phyloP scores from a whole-genome alignment of 2,797 vertebrate genomes.

The Leptatherina wallacei region DNA sequence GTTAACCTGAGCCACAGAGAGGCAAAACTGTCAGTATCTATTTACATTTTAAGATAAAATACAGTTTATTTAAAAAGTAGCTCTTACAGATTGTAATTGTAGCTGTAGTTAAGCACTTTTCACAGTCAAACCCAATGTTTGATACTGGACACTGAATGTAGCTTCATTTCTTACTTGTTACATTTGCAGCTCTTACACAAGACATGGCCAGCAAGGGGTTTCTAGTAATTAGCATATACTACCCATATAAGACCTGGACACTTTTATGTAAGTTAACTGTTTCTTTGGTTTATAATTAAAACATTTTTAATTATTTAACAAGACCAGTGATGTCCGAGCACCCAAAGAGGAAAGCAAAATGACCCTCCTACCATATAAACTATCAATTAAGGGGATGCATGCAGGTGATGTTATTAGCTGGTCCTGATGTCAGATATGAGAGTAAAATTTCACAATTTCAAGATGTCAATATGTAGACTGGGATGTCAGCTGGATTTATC shows the following conservation, averaged over 20 bases:
- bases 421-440: background rate
- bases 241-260: background rate
- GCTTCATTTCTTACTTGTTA: background rate
- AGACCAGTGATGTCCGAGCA: background rate
- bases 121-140: background rate
- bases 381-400: background rate
- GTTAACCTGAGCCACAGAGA: conserved; percentile 10
- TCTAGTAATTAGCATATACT: background rate
- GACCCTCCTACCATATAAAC: background rate
- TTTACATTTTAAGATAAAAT: background rate
- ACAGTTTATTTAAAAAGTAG: background rate
- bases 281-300: background rate
- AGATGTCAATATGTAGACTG: background rate
- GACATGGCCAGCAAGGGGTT: background rate
- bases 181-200: conserved; percentile 2
- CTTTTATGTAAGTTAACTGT: background rate
- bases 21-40: conserved; percentile 1
- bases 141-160: background rate
- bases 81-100: background rate
- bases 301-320: too few relatives aligned
- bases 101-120: conserved; percentile 6
- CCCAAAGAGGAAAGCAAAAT: background rate
- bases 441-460: conserved; percentile 22
- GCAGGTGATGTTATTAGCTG: background rate
- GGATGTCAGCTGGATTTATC: background rate